A percentile compares a stretch with the other conserved stretches of the same genome.
phyloP scores from a whole-genome alignment of 2,888 invertebrate genomes.

The Drosophila mulleri region DNA sequence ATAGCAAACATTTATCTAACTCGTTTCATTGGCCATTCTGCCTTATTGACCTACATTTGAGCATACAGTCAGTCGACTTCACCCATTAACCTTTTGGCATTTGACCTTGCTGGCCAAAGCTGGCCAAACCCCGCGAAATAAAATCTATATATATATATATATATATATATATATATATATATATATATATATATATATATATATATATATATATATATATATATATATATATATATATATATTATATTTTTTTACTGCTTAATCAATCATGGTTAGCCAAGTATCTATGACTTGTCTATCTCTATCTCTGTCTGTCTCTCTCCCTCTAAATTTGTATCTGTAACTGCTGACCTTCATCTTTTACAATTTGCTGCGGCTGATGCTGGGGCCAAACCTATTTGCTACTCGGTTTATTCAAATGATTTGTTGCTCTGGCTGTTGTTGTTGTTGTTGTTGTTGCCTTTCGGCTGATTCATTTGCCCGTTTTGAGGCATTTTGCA shows the following conservation, averaged over 20 bases:
- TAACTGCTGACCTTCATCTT: conserved; percentile 74
- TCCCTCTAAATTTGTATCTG: conserved; percentile 60
- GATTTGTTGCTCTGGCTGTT: conserved; percentile 37
- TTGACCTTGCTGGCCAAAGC: conserved; percentile 58
- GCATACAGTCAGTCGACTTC: conserved; percentile 13
- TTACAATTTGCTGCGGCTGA: conserved; percentile 62
- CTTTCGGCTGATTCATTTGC: conserved; percentile 70
- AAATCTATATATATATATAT: conserved; percentile 58
- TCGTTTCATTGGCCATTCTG: neutral
- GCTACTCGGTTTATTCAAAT: conserved; percentile 63
- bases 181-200: neutral
- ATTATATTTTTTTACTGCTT: conserved; percentile 52
- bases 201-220: neutral
- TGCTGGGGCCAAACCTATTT: conserved; percentile 69
- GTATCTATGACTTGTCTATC: conserved; percentile 41
- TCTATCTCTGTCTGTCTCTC: conserved; percentile 19
- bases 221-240: conserved; percentile 18
- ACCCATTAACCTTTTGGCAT: conserved; percentile 32
- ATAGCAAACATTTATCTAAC: neutral
- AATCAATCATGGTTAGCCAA: conserved; percentile 66
- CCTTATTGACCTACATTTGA: conserved; percentile 42
- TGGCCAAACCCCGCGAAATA: conserved; percentile 54
- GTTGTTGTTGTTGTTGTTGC: conserved; percentile 43
- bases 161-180: conserved; percentile 12
- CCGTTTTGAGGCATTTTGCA: conserved; percentile 65